phyloP scores from a whole-genome alignment of 2,888 invertebrate genomes.

The Spodoptera littoralis region DNA sequence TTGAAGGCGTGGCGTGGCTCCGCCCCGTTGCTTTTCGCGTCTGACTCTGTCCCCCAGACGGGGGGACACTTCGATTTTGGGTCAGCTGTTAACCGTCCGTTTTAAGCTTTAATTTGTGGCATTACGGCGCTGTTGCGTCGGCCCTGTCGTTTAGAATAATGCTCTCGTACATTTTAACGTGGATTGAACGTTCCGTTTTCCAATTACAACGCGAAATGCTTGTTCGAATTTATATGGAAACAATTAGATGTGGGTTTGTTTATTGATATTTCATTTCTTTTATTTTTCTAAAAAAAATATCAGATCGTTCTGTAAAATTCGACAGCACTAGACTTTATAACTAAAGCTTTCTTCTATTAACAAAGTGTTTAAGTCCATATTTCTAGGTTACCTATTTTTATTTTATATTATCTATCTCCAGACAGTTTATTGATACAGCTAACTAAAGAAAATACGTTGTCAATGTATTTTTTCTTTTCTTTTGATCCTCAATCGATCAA shows the following conservation, averaged over 20 bases:
- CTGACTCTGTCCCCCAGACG: slow-evolving; percentile 73
- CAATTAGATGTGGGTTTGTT: slow-evolving; percentile 46
- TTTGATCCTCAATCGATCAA: slow-evolving; percentile 28
- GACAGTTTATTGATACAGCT: too few species aligned
- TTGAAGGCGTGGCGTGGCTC: slow-evolving; percentile 82
- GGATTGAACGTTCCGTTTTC: slow-evolving; percentile 75
- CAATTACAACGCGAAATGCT: slow-evolving; percentile 68
- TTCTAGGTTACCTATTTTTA: too few species aligned
- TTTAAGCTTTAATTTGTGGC: slow-evolving; percentile 89
- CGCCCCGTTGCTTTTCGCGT: slow-evolving; percentile 86
- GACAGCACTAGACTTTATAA: too few species aligned
- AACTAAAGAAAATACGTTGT: too few species aligned
- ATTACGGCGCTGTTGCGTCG: slow-evolving; percentile 80
- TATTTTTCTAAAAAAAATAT: slow-evolving; percentile 24
- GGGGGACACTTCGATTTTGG: slow-evolving; percentile 85
- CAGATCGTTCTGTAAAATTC: not conserved
- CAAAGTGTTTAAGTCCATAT: too few species aligned
- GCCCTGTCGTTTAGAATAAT: slow-evolving; percentile 85
- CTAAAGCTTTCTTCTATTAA: too few species aligned
- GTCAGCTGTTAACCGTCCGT: slow-evolving; percentile 88
- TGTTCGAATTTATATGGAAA: slow-evolving; percentile 56
- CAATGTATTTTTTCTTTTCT: slow-evolving; percentile 6
- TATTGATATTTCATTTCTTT: slow-evolving; percentile 37
- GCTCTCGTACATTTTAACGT: slow-evolving; percentile 77
- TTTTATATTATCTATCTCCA: too few species aligned